These are phyloP conservation scores for Pandemis heparana DNA, from an alignment of 2,888 invertebrate species.

Conservation along the genomic window DNA sequence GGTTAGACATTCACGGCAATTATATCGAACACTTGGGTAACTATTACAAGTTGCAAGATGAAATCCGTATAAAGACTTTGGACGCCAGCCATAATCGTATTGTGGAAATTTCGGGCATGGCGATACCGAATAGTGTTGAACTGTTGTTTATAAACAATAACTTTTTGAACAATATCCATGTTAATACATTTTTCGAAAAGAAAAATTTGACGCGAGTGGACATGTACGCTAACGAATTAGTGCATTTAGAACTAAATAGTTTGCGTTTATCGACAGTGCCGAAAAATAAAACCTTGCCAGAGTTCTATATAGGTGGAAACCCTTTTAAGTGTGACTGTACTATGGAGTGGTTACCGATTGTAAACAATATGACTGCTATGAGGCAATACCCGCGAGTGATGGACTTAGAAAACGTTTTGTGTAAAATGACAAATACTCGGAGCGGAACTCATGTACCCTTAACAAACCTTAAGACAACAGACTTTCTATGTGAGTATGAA, in stretches of 20 bases:
- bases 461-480: slow-evolving; percentile 91
- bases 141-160: slow-evolving; percentile 96
- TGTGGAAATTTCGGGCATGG: slow-evolving; percentile 92
- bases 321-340: slow-evolving; percentile 98
- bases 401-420: slow-evolving; percentile 95
- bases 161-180: slow-evolving; percentile 91
- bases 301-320: slow-evolving; percentile 96
- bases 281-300: slow-evolving; percentile 90
- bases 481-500: slow-evolving; percentile 96
- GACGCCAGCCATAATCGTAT: slow-evolving; percentile 96
- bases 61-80: slow-evolving; percentile 92
- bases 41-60: slow-evolving; percentile 94
- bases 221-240: slow-evolving; percentile 95
- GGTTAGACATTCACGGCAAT: slow-evolving; percentile 96
- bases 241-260: slow-evolving; percentile 92
- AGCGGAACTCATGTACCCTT: slow-evolving; percentile 92
- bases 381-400: slow-evolving; percentile 95
- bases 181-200: slow-evolving; percentile 95
- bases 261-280: slow-evolving; percentile 91
- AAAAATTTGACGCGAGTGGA: slow-evolving; percentile 94
- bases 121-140: slow-evolving; percentile 95
- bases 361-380: slow-evolving; percentile 93
- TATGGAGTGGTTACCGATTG: slow-evolving; percentile 97
- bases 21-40: slow-evolving; percentile 95
- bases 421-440: slow-evolving; percentile 93